These are phyloP conservation scores for Congeria kusceri DNA, from an alignment of 2,888 invertebrate genomes.

Conservation along the genomic window DNA sequence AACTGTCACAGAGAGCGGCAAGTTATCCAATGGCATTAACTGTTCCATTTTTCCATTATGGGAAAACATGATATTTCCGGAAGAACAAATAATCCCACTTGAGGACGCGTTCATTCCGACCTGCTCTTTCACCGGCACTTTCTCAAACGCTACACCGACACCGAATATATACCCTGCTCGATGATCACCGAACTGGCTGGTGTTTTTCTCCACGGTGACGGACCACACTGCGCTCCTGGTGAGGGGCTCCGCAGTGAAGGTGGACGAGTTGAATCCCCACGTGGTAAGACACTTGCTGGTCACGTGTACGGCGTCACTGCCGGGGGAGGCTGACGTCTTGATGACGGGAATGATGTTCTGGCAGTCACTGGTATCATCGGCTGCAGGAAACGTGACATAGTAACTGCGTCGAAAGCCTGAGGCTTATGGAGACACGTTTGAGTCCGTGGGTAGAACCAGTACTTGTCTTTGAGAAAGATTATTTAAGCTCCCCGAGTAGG, in stretches of 20 bases:
- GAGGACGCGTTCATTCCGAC: conserved; percentile 79
- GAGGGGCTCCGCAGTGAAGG: conserved; percentile 81
- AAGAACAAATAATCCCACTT: conserved; percentile 78
- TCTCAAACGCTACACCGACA: conserved; percentile 78
- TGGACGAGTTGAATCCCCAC: conserved; percentile 83
- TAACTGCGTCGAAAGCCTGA: no score
- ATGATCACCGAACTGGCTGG: conserved; percentile 77
- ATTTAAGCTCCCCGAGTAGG: no score
- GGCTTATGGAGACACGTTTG: no score
- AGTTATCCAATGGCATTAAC: conserved; percentile 74
- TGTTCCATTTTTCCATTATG: conserved; percentile 76
- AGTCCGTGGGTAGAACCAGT: no score
- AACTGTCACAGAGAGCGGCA: conserved; percentile 80
- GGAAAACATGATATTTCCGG: conserved; percentile 74
- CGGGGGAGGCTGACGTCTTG: conserved; percentile 72
- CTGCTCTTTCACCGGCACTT: conserved; percentile 78
- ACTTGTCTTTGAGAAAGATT: no score
- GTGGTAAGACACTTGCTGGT: conserved; percentile 81
- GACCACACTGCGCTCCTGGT: conserved; percentile 76
- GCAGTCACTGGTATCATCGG: conserved; percentile 67
- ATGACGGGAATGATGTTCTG: conserved; percentile 75
- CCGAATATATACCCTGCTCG: conserved; percentile 82
- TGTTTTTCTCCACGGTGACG: conserved; percentile 80
- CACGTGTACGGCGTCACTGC: conserved; percentile 70
- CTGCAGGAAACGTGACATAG: conserved; percentile 64